phyloP scores from a whole-genome alignment of 2,888 invertebrate species.

The Thelaira solivaga region DNA sequence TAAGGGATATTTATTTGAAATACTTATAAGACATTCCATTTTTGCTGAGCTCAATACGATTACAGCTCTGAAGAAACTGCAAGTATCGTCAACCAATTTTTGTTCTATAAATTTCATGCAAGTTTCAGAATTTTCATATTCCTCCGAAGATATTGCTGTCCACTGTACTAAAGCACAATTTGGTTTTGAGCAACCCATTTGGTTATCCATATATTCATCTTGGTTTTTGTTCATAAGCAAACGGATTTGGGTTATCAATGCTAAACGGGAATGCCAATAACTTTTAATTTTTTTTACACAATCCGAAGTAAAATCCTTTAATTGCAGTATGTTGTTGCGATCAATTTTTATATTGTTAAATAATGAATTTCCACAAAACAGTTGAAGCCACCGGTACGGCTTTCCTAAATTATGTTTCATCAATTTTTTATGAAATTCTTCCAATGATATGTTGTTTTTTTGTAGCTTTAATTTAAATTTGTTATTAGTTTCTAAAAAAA shows the following conservation, averaged over 20 bases:
- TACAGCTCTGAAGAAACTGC: constrained; percentile 87
- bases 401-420: constrained; percentile 82
- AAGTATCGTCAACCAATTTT: constrained; percentile 79
- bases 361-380: constrained; percentile 91
- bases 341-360: constrained; percentile 74
- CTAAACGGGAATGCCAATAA: constrained; percentile 85
- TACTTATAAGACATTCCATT: constrained; percentile 85
- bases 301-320: constrained; percentile 52
- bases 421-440: constrained; percentile 76
- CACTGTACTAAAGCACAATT: constrained; percentile 83
- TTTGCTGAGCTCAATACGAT: constrained; percentile 89
- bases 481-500: background rate
- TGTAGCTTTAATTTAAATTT: constrained; percentile 38
- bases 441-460: constrained; percentile 52
- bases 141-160: constrained; percentile 83
- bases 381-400: constrained; percentile 94
- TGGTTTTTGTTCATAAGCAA: constrained; percentile 75
- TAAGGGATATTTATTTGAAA: constrained; percentile 90
- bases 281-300: constrained; percentile 83
- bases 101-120: constrained; percentile 74
- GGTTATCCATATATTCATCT: constrained; percentile 68
- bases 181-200: constrained; percentile 72
- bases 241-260: constrained; percentile 87
- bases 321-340: constrained; percentile 36
- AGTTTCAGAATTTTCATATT: constrained; percentile 73